A percentile compares a stretch with the other conserved stretches of the same genome.
phyloP scores from a whole-genome alignment of 2,888 invertebrate species.

The Galeopsomyia nigrocyanea region DNA sequence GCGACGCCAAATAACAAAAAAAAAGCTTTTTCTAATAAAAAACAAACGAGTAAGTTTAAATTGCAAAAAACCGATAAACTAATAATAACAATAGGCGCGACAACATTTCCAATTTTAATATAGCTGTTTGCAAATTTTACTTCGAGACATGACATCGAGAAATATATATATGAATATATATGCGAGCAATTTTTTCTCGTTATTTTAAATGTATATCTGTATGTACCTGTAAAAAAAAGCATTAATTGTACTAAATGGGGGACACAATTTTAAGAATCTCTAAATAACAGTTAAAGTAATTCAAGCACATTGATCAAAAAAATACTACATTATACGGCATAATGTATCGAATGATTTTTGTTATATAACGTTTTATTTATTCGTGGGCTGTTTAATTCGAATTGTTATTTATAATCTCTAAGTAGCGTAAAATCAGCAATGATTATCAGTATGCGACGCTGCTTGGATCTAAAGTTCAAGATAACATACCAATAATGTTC shows the following conservation, averaged over 20 bases:
- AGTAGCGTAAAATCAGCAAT: slow-evolving; percentile 31
- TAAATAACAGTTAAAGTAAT: too few relatives aligned
- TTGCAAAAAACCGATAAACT: background rate
- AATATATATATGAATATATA: slow-evolving; percentile 40
- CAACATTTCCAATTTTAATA: slow-evolving; percentile 45
- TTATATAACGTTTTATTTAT: too few relatives aligned
- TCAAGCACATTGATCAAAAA: too few relatives aligned
- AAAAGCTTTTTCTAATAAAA: slow-evolving; percentile 11
- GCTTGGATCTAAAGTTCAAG: slow-evolving; percentile 27
- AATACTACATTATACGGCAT: too few relatives aligned
- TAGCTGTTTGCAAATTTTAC: background rate
- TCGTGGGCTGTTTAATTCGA: too few relatives aligned
- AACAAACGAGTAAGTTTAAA: background rate
- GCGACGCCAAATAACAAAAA: slow-evolving; percentile 6
- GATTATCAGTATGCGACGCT: slow-evolving; percentile 35
- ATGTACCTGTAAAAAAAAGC: slow-evolving; percentile 32
- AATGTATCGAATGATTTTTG: too few relatives aligned
- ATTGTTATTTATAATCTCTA: background rate
- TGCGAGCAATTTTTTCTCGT: slow-evolving; percentile 28
- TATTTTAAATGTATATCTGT: slow-evolving; percentile 35
- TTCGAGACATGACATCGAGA: slow-evolving; percentile 40
- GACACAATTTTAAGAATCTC: slow-evolving; percentile 41
- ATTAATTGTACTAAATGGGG: slow-evolving; percentile 33
- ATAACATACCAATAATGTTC: slow-evolving; percentile 14
- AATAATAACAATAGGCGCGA: slow-evolving; percentile 20